phyloP scores from a whole-genome alignment of 2,888 invertebrate species.

The Eupeodes luniger region DNA sequence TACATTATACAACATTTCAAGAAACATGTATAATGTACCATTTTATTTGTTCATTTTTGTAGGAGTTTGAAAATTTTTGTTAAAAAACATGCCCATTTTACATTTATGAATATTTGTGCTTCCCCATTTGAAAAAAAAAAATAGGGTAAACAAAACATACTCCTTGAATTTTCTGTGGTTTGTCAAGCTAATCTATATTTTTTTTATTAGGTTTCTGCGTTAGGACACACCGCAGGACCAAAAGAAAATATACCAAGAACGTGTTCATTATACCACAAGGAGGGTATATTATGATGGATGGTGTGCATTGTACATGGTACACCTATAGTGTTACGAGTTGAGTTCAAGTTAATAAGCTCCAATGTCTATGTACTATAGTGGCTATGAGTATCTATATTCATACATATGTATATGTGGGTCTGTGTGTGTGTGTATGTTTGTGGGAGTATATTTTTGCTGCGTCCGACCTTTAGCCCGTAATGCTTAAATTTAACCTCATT shows the following conservation, averaged over 20 bases:
- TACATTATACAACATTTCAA: too few relatives aligned
- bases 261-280: slow-evolving; percentile 70
- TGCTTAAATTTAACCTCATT: slow-evolving; percentile 57
- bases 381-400: not conserved
- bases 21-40: too few relatives aligned
- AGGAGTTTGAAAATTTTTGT: too few relatives aligned
- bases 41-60: too few relatives aligned
- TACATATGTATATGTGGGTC: not conserved
- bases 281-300: slow-evolving; percentile 71
- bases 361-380: slow-evolving; percentile 15
- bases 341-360: slow-evolving; percentile 72
- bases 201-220: not conserved
- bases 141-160: not conserved
- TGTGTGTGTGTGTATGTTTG: not conserved
- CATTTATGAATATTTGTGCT: too few relatives aligned
- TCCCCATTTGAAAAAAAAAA: not conserved
- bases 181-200: not conserved
- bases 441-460: slow-evolving; percentile 20
- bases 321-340: slow-evolving; percentile 67
- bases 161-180: not conserved
- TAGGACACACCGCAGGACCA: slow-evolving; percentile 10
- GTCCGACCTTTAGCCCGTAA: slow-evolving; percentile 49
- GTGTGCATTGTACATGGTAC: slow-evolving; percentile 46
- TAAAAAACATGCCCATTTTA: too few relatives aligned
- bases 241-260: slow-evolving; percentile 34